Evolutionary conservation across 2,797 vertebrate genomes (phyloP), one percentile per base, ranked within the genome.

Genomic region (Helicolenus hilgendorfi): DNA sequence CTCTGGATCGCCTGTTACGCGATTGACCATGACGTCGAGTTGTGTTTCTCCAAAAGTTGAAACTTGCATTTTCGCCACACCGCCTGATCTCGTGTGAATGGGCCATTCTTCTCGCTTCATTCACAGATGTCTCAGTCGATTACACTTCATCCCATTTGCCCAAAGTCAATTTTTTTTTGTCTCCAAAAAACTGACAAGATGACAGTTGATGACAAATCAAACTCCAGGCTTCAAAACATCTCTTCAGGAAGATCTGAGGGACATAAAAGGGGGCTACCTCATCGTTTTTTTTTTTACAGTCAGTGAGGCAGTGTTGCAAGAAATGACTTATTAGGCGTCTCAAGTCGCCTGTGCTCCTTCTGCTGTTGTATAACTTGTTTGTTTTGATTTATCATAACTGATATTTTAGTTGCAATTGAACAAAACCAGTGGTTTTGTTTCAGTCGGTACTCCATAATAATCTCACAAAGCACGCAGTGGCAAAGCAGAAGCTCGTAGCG

Each of bases 141-240:
- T 72, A 79, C 6, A 20, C 41, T 53, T 35, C 33, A 68, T 58
- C 63, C 27, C 4, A 15, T 76, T 75, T 60, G 11, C 36, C 20
- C 22, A 65, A 59, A 56, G 75, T 68, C 0, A 13, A 18, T 53
- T 65, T 49, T 60, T 27, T 59, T 55, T 24, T 53, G 31, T 70
- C 60, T 38, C 15, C 67, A 22, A 77, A 76, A 55, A 77, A 36
- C 62, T 74, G 75, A 84, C 77, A 82, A 36, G 45, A 82, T 78
- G 79, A 33, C 81, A 90, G 79, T 14, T 81, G 62, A 64, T 20
- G 53, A 62, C 36, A 79, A 73, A 84, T 83, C 71, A 53, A 45
- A 38, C 56, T 79, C 36, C 11, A 11, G 31, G 27, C 36, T 77
- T 80, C 24, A 64, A 80, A 81, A 53, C 72, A 77, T 76, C 33